Evolutionary conservation across 1,140 invertebrate species (phyloP), one percentile per base, ranked within the genome.

Genomic region (Agraylea sexmaculata): DNA sequence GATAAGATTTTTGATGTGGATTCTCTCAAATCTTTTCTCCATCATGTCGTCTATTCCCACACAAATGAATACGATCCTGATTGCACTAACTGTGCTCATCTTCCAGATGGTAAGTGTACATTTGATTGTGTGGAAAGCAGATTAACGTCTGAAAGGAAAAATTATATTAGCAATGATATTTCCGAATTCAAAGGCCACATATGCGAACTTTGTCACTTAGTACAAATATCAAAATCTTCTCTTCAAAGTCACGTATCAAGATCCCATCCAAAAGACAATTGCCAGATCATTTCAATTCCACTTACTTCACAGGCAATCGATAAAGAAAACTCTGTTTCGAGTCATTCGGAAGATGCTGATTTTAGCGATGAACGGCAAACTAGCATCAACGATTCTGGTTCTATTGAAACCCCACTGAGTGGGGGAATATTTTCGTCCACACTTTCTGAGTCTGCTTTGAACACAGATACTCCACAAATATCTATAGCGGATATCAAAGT

Each of bases 31-130:
- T 54, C 58, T 10, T 76, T 78, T 47, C 78, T 74, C 50, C 77
- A 79, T 51, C 80, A 84, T 49, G 48, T 68, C 19, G 68, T 78
- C 11, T 73, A 71, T n/a, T 66, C 58, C 32, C 81, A 84, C 42
- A 83, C 80, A 0, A 80, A 80, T 1, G 80, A 84, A 55, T 82
- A 78, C 52, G 66, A 76, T 35, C 71, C 71, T 42, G 50, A 53
- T 2, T 83, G 80, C 57, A 60, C 59, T 5, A 54, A 64, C 22
- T 83, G 80, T 49, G 23, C 15, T n/a, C n/a, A n/a, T n/a, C n/a
- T n/a, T n/a, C n/a, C n/a, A n/a, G n/a, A n/a, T n/a, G n/a, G n/a
- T n/a, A n/a, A n/a, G n/a, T n/a, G n/a, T n/a, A n/a, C n/a, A n/a
- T n/a, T n/a, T n/a, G n/a, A n/a, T n/a, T n/a, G n/a, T n/a, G n/a